A percentile compares a stretch with the other conserved stretches of the same genome.
These are phyloP conservation scores for Danaus plexippus DNA, from an alignment of 1,140 invertebrate genomes.

Conservation along the genomic window DNA sequence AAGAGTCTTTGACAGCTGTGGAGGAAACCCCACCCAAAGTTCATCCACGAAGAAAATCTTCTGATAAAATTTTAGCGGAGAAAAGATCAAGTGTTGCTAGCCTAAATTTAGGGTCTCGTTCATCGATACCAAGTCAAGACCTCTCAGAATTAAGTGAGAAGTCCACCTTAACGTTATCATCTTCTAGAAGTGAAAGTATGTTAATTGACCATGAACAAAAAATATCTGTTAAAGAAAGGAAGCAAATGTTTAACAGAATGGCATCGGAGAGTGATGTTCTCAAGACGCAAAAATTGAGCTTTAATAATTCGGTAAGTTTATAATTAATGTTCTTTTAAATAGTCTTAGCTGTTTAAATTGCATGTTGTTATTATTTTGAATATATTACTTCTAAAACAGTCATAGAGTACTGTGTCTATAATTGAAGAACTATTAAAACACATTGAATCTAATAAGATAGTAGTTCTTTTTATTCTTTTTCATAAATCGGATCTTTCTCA, in stretches of 20 bases:
- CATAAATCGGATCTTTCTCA: too few relatives aligned
- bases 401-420: too few relatives aligned
- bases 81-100: constrained; percentile 35
- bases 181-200: constrained; percentile 51
- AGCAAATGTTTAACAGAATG: constrained; percentile 93
- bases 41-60: constrained; percentile 46
- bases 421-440: too few relatives aligned
- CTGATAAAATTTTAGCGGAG: constrained; percentile 38
- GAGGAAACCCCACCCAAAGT: constrained; percentile 56
- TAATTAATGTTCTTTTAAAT: not conserved
- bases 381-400: too few relatives aligned
- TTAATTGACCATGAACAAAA: constrained; percentile 69
- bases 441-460: too few relatives aligned
- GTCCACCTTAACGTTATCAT: constrained; percentile 28
- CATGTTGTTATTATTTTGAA: too few relatives aligned
- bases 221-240: constrained; percentile 92
- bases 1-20: constrained; percentile 34
- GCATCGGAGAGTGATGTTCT: constrained; percentile 83
- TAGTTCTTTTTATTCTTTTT: too few relatives aligned
- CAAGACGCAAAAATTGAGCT: constrained; percentile 45
- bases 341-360: not conserved
- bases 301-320: constrained; percentile 46
- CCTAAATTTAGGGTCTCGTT: constrained; percentile 15
- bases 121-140: constrained; percentile 40
- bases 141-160: constrained; percentile 14